Conservation (phyloP, 2,113 vertebrate genomes). For the Zapornia atra region DNA sequence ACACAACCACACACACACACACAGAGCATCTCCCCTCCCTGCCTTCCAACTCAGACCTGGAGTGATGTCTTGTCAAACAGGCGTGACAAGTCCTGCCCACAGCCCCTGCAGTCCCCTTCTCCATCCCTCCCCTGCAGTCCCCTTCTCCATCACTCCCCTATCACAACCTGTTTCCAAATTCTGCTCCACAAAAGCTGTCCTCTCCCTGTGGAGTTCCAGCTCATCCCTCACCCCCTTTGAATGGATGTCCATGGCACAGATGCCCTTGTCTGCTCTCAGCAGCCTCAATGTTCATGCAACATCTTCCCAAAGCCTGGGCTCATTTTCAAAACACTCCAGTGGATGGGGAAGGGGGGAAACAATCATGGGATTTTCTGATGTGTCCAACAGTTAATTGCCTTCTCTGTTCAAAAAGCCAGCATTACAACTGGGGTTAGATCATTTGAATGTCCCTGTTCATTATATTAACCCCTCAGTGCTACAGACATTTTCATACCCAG, state of each 20-base stretch:
- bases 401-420: background rate
- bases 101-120: background rate
- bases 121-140: background rate
- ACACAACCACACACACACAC: no score
- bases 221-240: fast-evolving
- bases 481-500: background rate
- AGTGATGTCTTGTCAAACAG: background rate
- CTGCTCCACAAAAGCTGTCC: background rate
- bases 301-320: background rate
- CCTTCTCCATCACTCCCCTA: background rate
- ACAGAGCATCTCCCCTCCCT: background rate
- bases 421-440: background rate
- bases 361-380: background rate
- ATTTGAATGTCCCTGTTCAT: background rate
- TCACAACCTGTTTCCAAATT: background rate
- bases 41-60: background rate
- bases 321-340: background rate
- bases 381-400: background rate
- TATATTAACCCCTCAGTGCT: background rate
- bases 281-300: background rate
- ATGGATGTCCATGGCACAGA: fast-evolving
- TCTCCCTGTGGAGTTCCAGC: background rate
- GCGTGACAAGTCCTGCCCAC: background rate
- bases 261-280: fast-evolving
- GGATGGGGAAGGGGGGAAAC: background rate